Evolutionary conservation across 2,113 vertebrate genomes (phyloP).

Genomic region (Anoura caudifer): DNA sequence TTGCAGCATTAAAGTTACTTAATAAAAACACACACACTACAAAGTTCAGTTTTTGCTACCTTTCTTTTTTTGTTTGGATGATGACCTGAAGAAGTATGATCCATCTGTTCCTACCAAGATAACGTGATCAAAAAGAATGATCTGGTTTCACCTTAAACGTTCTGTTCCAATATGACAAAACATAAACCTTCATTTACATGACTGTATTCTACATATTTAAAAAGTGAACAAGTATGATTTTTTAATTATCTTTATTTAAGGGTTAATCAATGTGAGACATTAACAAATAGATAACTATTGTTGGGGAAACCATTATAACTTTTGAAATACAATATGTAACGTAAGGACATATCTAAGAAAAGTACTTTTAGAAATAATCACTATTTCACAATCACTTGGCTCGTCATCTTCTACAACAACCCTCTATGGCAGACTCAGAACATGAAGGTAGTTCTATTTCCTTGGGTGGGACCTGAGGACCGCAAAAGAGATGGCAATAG

Average conservation of each 20-base stretch:
- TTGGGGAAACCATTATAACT: background rate
- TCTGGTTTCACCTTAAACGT: slow-evolving; percentile 28
- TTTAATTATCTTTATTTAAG: background rate
- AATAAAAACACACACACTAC: slow-evolving; percentile 41
- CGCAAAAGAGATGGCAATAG: background rate
- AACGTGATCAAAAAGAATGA: slow-evolving; percentile 74
- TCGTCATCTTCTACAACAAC: background rate
- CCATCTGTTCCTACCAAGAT: slow-evolving; percentile 89
- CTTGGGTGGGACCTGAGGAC: background rate
- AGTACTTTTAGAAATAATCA: background rate
- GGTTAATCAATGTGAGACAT: background rate
- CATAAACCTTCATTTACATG: background rate
- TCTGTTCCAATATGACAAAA: background rate
- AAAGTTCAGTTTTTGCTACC: slow-evolving; percentile 81
- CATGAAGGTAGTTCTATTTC: background rate
- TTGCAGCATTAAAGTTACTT: slow-evolving; percentile 70
- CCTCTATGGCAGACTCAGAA: background rate
- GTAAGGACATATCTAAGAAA: background rate
- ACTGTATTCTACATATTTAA: background rate
- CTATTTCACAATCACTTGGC: background rate
- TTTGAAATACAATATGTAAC: background rate
- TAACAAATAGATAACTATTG: background rate
- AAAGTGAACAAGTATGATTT: background rate
- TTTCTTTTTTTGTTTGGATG: slow-evolving; percentile 95
- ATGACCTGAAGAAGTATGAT: slow-evolving; percentile 93